These are phyloP conservation scores for Eristalinus aeneus DNA, from an alignment of 2,888 invertebrate species.

Conservation along the genomic window DNA sequence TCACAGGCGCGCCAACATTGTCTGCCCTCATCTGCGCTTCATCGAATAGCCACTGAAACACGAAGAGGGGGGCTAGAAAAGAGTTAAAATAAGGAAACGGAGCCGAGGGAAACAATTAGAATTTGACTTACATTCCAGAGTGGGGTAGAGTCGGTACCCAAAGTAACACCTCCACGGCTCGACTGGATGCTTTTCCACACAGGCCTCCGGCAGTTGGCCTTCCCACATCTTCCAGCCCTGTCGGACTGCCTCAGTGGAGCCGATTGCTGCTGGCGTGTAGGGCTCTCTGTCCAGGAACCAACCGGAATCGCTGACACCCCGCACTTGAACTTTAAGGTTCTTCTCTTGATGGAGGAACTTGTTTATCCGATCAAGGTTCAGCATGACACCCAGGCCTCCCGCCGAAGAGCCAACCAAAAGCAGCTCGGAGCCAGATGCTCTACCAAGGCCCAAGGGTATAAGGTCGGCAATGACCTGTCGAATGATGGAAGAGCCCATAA, in stretches of 20 bases:
- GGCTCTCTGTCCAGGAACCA: conserved; percentile 96
- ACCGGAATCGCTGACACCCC: conserved; percentile 95
- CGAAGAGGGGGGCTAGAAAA: conserved; percentile 89
- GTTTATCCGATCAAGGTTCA: conserved; percentile 92
- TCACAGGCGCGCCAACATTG: conserved; percentile 93
- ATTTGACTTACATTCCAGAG: conserved; percentile 85
- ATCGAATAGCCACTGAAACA: conserved; percentile 97
- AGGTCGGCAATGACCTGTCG: conserved; percentile 86
- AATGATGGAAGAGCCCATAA: conserved; percentile 93
- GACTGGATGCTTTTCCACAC: conserved; percentile 85
- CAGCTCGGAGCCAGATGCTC: conserved; percentile 88
- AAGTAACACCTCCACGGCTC: conserved; percentile 97
- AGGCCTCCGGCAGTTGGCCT: conserved; percentile 89
- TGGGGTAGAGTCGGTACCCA: conserved; percentile 93
- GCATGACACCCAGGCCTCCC: conserved; percentile 95
- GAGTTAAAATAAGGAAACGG: background rate
- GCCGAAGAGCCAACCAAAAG: conserved; percentile 93
- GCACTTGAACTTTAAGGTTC: conserved; percentile 85
- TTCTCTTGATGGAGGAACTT: conserved; percentile 85
- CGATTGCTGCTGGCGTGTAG: conserved; percentile 84
- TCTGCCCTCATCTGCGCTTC: conserved; percentile 96
- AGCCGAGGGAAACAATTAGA: background rate
- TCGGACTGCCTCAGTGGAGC: conserved; percentile 85
- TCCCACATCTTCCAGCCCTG: conserved; percentile 90
- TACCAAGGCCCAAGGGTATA: conserved; percentile 83